Percentiles rank a stretch among this genome's conserved stretches.
phyloP scores from a whole-genome alignment of 2,113 vertebrate species.

The Saccopteryx bilineata region DNA sequence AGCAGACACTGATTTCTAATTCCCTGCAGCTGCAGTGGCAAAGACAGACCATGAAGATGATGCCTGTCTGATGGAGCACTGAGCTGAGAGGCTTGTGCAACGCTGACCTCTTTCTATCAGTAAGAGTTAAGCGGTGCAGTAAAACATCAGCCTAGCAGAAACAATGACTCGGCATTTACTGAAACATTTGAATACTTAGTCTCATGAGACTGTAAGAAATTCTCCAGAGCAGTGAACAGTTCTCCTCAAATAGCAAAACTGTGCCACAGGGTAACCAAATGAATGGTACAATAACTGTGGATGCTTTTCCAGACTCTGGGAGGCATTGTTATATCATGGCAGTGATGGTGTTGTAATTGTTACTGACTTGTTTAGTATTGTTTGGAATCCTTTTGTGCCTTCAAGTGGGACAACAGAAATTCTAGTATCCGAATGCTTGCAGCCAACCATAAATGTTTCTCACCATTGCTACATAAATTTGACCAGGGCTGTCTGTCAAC shows the following conservation, averaged over 20 bases:
- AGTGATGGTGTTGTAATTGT: slow-evolving; percentile 36
- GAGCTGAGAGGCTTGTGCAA: not conserved
- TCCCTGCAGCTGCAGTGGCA: not conserved
- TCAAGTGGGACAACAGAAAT: not conserved
- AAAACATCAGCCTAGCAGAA: not conserved
- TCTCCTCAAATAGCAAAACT: not conserved
- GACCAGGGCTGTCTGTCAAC: not conserved
- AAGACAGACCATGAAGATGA: not conserved
- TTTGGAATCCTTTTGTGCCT: slow-evolving; percentile 13
- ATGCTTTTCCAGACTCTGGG: slow-evolving; percentile 4
- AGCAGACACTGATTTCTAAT: not conserved
- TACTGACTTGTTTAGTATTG: not conserved
- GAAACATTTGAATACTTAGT: not conserved
- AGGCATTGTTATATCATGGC: not conserved
- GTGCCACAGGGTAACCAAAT: not conserved
- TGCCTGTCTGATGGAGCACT: not conserved
- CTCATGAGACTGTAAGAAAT: not conserved
- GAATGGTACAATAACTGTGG: not conserved
- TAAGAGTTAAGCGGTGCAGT: not conserved
- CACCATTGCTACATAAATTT: not conserved
- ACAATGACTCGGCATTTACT: not conserved
- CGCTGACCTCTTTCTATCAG: slow-evolving; percentile 1
- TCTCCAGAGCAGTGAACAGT: not conserved
- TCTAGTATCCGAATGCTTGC: not conserved
- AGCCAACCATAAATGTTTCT: not conserved